A percentile compares a stretch with the other conserved stretches of the same genome.
phyloP scores from a whole-genome alignment of 1,140 invertebrate genomes.

The Cydia fagiglandana region DNA sequence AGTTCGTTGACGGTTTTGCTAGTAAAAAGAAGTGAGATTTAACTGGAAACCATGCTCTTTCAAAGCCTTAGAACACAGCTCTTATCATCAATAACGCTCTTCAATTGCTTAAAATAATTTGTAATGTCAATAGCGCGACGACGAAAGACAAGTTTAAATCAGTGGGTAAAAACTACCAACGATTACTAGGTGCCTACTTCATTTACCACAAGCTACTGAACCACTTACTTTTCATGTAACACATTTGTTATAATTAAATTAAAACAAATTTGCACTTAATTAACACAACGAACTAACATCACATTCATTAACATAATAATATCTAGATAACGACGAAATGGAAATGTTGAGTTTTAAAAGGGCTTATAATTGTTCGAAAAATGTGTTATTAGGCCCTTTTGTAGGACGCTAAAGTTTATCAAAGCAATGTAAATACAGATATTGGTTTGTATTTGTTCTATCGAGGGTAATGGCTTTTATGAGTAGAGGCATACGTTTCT shows the following conservation, averaged over 20 bases:
- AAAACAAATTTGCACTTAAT: slow-evolving; percentile 2
- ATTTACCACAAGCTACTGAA: too few relatives aligned
- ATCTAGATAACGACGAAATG: not conserved
- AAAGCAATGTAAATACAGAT: not conserved
- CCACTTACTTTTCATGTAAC: not conserved
- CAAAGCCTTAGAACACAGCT: too few relatives aligned
- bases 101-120: too few relatives aligned
- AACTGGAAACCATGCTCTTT: too few relatives aligned
- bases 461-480: not conserved
- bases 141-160: too few relatives aligned
- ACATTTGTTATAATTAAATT: slow-evolving; percentile 23
- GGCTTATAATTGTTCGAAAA: not conserved
- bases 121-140: too few relatives aligned
- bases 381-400: not conserved
- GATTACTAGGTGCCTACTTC: too few relatives aligned
- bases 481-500: too few relatives aligned
- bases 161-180: too few relatives aligned
- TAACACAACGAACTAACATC: not conserved
- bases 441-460: not conserved
- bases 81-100: too few relatives aligned
- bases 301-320: not conserved
- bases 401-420: not conserved
- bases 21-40: too few relatives aligned
- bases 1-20: too few relatives aligned
- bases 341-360: not conserved